Evolutionary conservation across 2,113 vertebrate species (phyloP).

Genomic region (Sisor rabdophorus): DNA sequence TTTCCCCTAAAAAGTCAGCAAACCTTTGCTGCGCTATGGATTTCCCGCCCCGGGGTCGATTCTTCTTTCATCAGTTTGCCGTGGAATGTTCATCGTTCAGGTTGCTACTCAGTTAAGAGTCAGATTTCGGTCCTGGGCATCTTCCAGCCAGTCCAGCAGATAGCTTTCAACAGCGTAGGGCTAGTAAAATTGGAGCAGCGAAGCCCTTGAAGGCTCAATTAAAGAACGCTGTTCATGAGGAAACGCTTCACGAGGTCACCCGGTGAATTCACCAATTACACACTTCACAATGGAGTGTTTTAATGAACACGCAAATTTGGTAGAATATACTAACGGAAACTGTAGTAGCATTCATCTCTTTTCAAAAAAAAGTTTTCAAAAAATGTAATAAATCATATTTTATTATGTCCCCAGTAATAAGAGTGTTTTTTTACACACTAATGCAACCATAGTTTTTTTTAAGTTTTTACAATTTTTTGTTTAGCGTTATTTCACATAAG

Average conservation of each 20-base stretch:
- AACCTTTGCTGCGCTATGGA: not conserved
- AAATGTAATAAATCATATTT: no score
- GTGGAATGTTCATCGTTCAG: conserved; percentile 22
- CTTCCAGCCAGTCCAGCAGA: conserved; percentile 27
- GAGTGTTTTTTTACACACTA: no score
- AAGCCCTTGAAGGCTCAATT: conserved; percentile 54
- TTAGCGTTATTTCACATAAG: no score
- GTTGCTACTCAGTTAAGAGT: conserved; percentile 38
- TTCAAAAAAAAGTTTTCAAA: no score
- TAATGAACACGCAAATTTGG: not conserved
- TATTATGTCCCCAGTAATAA: no score
- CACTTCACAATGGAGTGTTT: no score
- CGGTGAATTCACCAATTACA: no score
- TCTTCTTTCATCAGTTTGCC: not conserved
- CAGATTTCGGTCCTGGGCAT: conserved; percentile 23
- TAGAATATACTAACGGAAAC: no score
- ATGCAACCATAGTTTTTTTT: no score
- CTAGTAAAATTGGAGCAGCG: conserved; percentile 46
- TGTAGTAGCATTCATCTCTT: no score
- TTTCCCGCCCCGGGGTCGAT: not conserved
- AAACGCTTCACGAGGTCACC: conserved; percentile 35
- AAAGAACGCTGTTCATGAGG: conserved; percentile 46
- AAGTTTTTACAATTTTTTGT: no score
- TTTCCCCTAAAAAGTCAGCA: no score
- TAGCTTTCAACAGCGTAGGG: conserved; percentile 37